These are phyloP conservation scores for Clupea harengus DNA, from an alignment of 2,113 vertebrate genomes.

Conservation along the genomic window DNA sequence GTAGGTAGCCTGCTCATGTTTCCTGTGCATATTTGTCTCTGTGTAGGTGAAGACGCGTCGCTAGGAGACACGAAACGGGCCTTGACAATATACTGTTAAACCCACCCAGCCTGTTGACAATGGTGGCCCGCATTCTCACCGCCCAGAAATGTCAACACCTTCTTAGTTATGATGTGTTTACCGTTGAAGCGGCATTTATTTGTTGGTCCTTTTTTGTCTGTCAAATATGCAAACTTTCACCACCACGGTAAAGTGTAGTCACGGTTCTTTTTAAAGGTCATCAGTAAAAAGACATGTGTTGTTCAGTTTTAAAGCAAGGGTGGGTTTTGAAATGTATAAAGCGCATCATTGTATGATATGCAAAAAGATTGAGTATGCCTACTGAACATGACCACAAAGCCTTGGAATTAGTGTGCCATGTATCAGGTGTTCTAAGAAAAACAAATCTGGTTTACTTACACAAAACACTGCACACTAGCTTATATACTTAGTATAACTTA, in stretches of 20 bases:
- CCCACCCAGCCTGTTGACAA: slow-evolving; percentile 35
- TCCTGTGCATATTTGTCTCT: background rate
- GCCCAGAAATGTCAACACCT: background rate
- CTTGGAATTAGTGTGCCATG: too few relatives aligned
- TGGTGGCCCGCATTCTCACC: slow-evolving; percentile 15
- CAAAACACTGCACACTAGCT: too few relatives aligned
- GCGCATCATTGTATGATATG: too few relatives aligned
- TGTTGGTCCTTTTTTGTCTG: background rate
- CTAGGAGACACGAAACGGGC: background rate
- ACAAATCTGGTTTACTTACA: too few relatives aligned
- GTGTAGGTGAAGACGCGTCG: background rate
- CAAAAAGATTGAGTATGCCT: too few relatives aligned
- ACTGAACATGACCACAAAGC: too few relatives aligned
- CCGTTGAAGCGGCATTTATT: background rate
- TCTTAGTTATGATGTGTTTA: background rate
- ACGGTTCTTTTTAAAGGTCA: background rate
- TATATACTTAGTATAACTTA: too few relatives aligned
- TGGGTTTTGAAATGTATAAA: too few relatives aligned
- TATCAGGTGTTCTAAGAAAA: too few relatives aligned
- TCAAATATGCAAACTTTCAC: background rate
- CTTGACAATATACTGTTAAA: slow-evolving; percentile 28
- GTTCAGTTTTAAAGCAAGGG: background rate
- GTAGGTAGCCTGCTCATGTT: background rate
- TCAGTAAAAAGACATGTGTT: background rate
- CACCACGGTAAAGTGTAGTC: background rate